Evolutionary conservation across 2,888 invertebrate species (phyloP).

Genomic region (Scaptomyza polygonia): DNA sequence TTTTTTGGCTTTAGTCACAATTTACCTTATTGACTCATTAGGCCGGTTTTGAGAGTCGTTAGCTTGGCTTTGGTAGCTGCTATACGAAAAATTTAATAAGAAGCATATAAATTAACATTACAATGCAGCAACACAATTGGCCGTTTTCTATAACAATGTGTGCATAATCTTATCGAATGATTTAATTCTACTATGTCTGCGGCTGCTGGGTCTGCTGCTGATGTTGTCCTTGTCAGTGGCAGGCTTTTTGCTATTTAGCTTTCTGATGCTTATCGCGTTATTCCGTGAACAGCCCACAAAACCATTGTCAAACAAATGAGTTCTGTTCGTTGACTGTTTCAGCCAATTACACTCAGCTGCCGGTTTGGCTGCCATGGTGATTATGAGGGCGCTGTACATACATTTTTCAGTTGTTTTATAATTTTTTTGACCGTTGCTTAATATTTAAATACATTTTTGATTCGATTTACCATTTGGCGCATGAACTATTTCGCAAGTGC

Average conservation of each 20-base stretch:
- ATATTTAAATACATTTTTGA: slow-evolving; percentile 19
- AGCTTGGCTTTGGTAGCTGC: slow-evolving; percentile 47
- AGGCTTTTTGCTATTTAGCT: slow-evolving; percentile 37
- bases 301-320: slow-evolving; percentile 58
- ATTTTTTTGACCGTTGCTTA: slow-evolving; percentile 3
- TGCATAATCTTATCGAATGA: slow-evolving; percentile 79
- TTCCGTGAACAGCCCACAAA: slow-evolving; percentile 28
- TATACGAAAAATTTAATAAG: slow-evolving; percentile 63
- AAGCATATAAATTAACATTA: slow-evolving; percentile 70
- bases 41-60: slow-evolving; percentile 69
- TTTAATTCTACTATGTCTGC: slow-evolving; percentile 62
- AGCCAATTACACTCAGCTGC: slow-evolving; percentile 35
- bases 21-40: slow-evolving; percentile 78
- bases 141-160: slow-evolving; percentile 49
- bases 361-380: slow-evolving; percentile 37
- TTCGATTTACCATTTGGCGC: slow-evolving; percentile 45
- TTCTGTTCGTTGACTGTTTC: slow-evolving; percentile 31
- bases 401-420: slow-evolving; percentile 10
- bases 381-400: slow-evolving; percentile 20
- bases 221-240: slow-evolving; percentile 27
- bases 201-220: slow-evolving; percentile 25
- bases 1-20: slow-evolving; percentile 40
- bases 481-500: slow-evolving; percentile 31
- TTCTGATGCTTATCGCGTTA: slow-evolving; percentile 60
- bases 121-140: slow-evolving; percentile 48